These are phyloP conservation scores for Cerceris ruficornis DNA, from an alignment of 2,888 invertebrate species.

Conservation along the genomic window DNA sequence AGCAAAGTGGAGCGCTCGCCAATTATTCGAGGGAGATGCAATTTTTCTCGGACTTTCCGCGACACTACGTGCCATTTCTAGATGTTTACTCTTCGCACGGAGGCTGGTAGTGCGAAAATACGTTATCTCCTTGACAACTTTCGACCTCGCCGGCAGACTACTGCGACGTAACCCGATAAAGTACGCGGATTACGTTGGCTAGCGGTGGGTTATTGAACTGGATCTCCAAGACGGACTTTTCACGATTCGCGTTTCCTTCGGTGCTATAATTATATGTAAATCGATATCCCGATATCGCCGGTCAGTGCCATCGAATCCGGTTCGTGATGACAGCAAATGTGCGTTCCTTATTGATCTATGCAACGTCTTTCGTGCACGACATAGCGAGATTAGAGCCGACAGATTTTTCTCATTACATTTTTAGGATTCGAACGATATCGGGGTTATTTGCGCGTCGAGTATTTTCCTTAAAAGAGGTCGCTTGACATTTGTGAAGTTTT, in stretches of 20 bases:
- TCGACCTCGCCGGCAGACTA: constrained; percentile 20
- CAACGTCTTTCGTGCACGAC: not conserved
- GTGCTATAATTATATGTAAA: constrained; percentile 42
- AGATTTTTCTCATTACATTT: no score
- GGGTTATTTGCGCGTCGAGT: no score
- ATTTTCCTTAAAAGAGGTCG: no score
- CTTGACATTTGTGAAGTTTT: no score
- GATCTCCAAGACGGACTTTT: constrained; percentile 31
- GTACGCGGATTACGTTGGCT: constrained; percentile 26
- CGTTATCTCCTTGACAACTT: constrained; percentile 37
- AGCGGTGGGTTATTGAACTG: constrained; percentile 36
- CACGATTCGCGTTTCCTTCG: constrained; percentile 13
- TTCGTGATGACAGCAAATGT: constrained; percentile 25
- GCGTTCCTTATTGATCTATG: not conserved
- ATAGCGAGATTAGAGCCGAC: no score
- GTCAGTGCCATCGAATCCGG: constrained; percentile 48
- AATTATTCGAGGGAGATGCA: not conserved
- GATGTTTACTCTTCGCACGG: not conserved
- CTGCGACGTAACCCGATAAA: constrained; percentile 25
- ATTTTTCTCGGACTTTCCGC: not conserved
- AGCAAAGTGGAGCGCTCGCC: no score
- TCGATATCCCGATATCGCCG: constrained; percentile 44
- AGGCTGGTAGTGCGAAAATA: constrained; percentile 9
- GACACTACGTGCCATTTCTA: not conserved
- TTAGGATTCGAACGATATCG: no score